Percentiles rank a stretch among this genome's conserved stretches.
Evolutionary conservation across 2,797 vertebrate genomes (phyloP).

Genomic region (Harpagifer antarcticus): DNA sequence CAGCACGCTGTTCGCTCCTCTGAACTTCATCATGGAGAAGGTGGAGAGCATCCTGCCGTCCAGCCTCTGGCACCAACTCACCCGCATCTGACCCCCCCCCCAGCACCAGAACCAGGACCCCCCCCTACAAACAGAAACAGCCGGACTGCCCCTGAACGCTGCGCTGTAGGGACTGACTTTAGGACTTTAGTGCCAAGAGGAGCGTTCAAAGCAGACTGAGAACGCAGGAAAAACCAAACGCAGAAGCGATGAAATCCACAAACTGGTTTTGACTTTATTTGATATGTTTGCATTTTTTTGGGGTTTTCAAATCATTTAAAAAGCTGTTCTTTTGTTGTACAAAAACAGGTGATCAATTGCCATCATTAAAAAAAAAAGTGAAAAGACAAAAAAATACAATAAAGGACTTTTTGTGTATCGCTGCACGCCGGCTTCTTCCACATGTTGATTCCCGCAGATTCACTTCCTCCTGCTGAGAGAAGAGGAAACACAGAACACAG

Average conservation of each 20-base stretch:
- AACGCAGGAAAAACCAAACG: conserved; percentile 69
- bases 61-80: conserved; percentile 98
- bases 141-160: conserved; percentile 67
- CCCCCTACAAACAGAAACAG: conserved; percentile 53
- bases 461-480: not conserved
- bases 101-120: conserved; percentile 12
- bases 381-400: conserved; percentile 89
- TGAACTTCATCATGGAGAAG: conserved; percentile 99
- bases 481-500: no score
- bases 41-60: conserved; percentile 98
- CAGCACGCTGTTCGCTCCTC: conserved; percentile 97
- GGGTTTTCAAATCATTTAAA: conserved; percentile 82
- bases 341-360: conserved; percentile 90
- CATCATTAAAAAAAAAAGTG: conserved; percentile 85
- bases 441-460: conserved; percentile 42
- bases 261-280: conserved; percentile 77
- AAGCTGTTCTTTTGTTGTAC: conserved; percentile 94
- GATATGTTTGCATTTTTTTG: conserved; percentile 71
- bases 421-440: conserved; percentile 75
- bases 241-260: conserved; percentile 64
- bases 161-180: conserved; percentile 56
- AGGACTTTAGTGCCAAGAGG: conserved; percentile 85
- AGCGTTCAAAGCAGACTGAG: conserved; percentile 72
- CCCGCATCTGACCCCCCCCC: conserved; percentile 89
- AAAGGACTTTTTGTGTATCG: conserved; percentile 93